phyloP scores from a whole-genome alignment of 2,113 vertebrate species.

The Stigmatopora nigra region DNA sequence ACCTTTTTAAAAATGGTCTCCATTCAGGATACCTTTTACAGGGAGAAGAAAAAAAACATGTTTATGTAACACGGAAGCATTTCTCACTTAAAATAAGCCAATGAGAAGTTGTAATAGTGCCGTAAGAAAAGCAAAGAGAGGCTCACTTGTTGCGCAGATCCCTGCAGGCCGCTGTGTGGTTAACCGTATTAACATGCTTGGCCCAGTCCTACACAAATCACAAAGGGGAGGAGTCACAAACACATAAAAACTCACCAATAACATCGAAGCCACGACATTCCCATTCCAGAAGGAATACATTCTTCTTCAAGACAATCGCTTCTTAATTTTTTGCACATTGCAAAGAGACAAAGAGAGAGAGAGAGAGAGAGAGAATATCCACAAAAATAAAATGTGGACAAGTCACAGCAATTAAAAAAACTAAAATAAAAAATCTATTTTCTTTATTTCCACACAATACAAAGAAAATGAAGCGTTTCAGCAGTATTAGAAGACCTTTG shows the following conservation, averaged over 20 bases:
- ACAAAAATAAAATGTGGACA: neutral
- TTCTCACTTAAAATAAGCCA: neutral
- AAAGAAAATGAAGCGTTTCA: neutral
- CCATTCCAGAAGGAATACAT: neutral
- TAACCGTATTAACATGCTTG: slow-evolving; percentile 79
- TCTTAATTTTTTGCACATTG: too few relatives aligned
- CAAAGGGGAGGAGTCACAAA: slow-evolving; percentile 15
- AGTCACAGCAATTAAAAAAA: neutral
- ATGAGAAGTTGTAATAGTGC: neutral
- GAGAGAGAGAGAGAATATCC: too few relatives aligned
- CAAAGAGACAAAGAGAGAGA: too few relatives aligned
- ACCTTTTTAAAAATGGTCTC: slow-evolving; percentile 66
- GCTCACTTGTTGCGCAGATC: slow-evolving; percentile 83
- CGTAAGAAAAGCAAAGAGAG: neutral
- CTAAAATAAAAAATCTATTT: neutral
- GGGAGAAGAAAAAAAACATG: slow-evolving; percentile 26
- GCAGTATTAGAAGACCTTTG: neutral
- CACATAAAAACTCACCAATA: neutral
- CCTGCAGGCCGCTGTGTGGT: slow-evolving; percentile 83
- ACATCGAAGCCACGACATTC: neutral
- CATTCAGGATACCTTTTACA: slow-evolving; percentile 77
- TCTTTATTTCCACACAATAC: neutral
- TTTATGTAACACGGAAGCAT: slow-evolving; percentile 10
- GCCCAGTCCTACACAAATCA: slow-evolving; percentile 78
- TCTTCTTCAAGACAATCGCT: too few relatives aligned